These are phyloP conservation scores for Pocillopora verrucosa DNA, from an alignment of 64 coral and sea anemone genomes.

Conservation along the genomic window DNA sequence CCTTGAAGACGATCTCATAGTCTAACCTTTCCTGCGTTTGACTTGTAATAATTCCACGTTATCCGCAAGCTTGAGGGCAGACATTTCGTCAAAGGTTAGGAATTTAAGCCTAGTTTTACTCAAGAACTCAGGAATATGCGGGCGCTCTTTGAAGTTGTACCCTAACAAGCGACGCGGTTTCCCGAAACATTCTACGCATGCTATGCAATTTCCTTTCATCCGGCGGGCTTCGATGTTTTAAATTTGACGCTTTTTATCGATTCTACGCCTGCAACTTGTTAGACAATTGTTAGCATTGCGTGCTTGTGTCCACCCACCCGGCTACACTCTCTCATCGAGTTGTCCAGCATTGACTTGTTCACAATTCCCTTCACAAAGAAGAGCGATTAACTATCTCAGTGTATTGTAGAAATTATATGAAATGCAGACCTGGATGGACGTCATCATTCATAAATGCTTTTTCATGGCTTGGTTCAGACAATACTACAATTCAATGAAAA, in stretches of 20 bases:
- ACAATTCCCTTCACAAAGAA: background rate
- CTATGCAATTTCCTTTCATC: background rate
- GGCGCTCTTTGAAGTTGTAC: background rate
- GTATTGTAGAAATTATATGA: too few species aligned
- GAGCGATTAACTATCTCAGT: too few species aligned
- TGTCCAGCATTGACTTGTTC: background rate
- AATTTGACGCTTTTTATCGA: background rate
- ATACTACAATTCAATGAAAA: too few species aligned
- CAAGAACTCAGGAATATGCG: background rate
- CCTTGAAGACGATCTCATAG: too few species aligned
- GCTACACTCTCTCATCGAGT: conserved; percentile 4
- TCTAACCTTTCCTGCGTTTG: too few species aligned
- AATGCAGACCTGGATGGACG: too few species aligned
- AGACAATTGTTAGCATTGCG: background rate
- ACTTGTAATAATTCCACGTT: background rate
- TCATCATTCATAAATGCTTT: too few species aligned
- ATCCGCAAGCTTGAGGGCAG: background rate
- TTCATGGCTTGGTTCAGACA: too few species aligned
- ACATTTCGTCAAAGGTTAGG: background rate
- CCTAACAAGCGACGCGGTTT: background rate
- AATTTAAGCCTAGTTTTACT: background rate
- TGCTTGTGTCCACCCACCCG: background rate
- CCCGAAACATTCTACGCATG: background rate
- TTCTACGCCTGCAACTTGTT: background rate
- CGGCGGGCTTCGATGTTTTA: background rate